These are phyloP conservation scores for Procambarus virginalis DNA, from an alignment of 1,140 invertebrate species.

Conservation along the genomic window DNA sequence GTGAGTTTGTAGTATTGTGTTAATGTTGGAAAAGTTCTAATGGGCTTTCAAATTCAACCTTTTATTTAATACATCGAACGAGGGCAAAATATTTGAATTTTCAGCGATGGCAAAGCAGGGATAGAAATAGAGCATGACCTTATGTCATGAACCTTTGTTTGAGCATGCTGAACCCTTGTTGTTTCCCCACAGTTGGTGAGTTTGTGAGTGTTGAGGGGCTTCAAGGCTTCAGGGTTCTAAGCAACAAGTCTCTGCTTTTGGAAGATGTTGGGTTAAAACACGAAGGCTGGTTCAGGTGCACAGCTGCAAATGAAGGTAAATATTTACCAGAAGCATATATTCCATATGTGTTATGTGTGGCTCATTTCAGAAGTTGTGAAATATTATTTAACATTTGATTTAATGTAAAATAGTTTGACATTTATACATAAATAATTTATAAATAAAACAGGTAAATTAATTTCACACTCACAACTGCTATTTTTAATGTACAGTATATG, in stretches of 20 bases:
- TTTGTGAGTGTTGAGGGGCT: conserved; percentile 67
- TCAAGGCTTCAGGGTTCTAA: conserved; percentile 16
- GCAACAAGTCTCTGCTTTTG: conserved; percentile 71
- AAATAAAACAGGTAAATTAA: too few species aligned
- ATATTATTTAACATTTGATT: too few species aligned
- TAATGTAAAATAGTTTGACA: too few species aligned
- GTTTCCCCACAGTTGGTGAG: conserved; percentile 35
- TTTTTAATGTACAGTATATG: too few species aligned
- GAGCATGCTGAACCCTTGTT: background rate
- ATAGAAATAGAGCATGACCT: background rate
- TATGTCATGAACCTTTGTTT: background rate
- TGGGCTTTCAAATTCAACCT: too few species aligned
- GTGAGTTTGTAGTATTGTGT: too few species aligned
- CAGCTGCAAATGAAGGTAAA: conserved; percentile 75
- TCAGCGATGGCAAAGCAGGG: background rate
- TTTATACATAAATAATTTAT: too few species aligned
- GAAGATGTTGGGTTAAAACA: conserved; percentile 72
- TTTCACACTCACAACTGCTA: too few species aligned
- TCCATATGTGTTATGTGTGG: too few species aligned
- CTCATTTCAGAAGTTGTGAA: too few species aligned
- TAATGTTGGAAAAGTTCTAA: too few species aligned
- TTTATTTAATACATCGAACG: too few species aligned
- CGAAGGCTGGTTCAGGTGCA: conserved; percentile 76
- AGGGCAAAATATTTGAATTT: background rate
- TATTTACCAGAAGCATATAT: background rate